Percentiles rank a stretch among this genome's conserved stretches.
phyloP scores from a whole-genome alignment of 2,888 invertebrate genomes.

The Rhagium mordax region DNA sequence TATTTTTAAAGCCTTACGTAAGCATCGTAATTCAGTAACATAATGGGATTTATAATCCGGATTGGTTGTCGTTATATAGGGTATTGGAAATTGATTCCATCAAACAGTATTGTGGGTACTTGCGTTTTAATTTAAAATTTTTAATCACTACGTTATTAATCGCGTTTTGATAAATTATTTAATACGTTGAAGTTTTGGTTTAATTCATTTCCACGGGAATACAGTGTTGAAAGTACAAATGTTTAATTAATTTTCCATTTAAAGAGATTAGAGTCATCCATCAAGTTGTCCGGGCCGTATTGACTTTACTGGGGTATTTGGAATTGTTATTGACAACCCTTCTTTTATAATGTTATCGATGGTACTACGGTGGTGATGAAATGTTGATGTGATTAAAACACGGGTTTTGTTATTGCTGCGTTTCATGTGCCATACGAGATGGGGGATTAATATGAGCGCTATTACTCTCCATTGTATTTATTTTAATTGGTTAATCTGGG shows the following conservation, averaged over 20 bases:
- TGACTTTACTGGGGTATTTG: slow-evolving; percentile 28
- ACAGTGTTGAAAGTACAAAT: slow-evolving; percentile 42
- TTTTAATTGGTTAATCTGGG: slow-evolving; percentile 12
- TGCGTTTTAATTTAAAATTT: not conserved
- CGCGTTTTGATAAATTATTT: slow-evolving; percentile 21
- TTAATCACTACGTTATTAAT: slow-evolving; percentile 11
- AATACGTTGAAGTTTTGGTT: slow-evolving; percentile 2
- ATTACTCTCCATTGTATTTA: slow-evolving; percentile 18
- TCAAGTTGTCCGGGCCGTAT: slow-evolving; percentile 41
- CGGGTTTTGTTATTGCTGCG: slow-evolving; percentile 24
- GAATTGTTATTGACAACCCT: slow-evolving; percentile 49
- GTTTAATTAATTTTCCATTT: slow-evolving; percentile 53
- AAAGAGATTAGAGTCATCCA: slow-evolving; percentile 52
- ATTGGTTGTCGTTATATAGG: not conserved
- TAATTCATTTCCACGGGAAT: slow-evolving; percentile 26
- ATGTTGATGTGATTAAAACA: slow-evolving; percentile 35
- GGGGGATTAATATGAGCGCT: slow-evolving; percentile 1
- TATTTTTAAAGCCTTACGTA: not conserved
- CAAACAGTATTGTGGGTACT: not conserved
- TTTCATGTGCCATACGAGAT: slow-evolving; percentile 14
- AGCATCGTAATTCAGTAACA: not conserved
- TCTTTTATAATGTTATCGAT: slow-evolving; percentile 40
- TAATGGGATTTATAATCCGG: not conserved
- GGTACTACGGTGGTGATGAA: slow-evolving; percentile 31
- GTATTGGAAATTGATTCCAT: not conserved